Conservation (phyloP, 2,113 vertebrate species). For the Semnornis frantzii region DNA sequence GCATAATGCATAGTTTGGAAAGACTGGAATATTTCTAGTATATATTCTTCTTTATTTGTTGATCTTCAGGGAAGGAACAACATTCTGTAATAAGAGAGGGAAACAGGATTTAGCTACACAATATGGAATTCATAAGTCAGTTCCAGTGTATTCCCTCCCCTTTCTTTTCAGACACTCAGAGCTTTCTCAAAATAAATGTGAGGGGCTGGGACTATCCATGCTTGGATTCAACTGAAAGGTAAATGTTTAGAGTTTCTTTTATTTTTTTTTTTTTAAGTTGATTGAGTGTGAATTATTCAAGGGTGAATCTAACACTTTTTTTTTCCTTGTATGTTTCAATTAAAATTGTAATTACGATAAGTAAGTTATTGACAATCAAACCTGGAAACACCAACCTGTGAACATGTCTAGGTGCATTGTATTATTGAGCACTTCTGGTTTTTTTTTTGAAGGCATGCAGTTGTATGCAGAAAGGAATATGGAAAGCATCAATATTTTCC, state of each 20-base stretch:
- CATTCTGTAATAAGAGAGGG: constrained; percentile 27
- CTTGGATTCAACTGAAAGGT: constrained; percentile 37
- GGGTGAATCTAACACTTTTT: not conserved
- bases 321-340: constrained; percentile 32
- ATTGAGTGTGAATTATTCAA: constrained; percentile 41
- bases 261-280: not conserved
- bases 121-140: not conserved
- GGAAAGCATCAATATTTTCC: not conserved
- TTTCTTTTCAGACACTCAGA: constrained; percentile 46
- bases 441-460: not conserved
- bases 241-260: not conserved
- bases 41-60: constrained; percentile 56
- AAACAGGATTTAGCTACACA: constrained; percentile 45
- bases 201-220: constrained; percentile 24
- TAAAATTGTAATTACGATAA: constrained; percentile 56
- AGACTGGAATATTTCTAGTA: constrained; percentile 31
- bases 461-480: not conserved
- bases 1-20: constrained; percentile 46
- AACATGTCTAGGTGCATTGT: not conserved
- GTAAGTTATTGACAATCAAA: not conserved
- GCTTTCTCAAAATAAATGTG: constrained; percentile 32
- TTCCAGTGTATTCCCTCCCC: constrained; percentile 48
- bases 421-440: not conserved
- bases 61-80: constrained; percentile 46
- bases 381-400: not conserved